Base-by-base conservation (phyloP, 1,140 invertebrate genomes). In the Cydia strobilella region DNA sequence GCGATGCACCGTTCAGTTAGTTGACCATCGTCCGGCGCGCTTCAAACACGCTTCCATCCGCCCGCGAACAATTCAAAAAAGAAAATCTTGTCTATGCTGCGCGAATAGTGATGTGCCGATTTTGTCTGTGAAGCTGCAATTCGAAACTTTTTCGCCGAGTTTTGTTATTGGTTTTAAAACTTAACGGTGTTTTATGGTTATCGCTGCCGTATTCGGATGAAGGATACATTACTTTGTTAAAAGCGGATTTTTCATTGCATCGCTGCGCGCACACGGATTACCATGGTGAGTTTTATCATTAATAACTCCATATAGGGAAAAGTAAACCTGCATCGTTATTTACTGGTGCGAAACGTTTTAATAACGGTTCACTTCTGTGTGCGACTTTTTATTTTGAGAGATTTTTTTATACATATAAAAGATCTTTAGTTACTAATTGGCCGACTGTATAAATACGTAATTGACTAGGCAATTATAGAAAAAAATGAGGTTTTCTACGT, bases 11-110 rank as follows among this genome's bases (percentile, higher is more conserved):
- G 39, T 69, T 51, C 84, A 90, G 87, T 91, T 91, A 90, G 87
- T 91, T 91, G 90, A 91, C 90, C 90, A 91, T 78, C 76, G 90
- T 90, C 90, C 90, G 86, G 86, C 87, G 82, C 75, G 75, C 78
- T 76, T 82, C 78, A 74, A 81, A 77, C 86, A 90, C 90, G 88
- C 83, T 79, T 73, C 72, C 78, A n/a, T 45, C 73, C 80, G 80
- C 83, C 82, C 79, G 81, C 78, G 80, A 86, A 72, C 25, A 75
- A 75, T 71, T 71, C 31, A 72, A 75, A 75, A 72, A 75, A 83
- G 83, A 84, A 85, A 84, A 87, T 84, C 39, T 82, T 72, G 77
- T 80, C 79, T 80, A 82, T 82, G 79, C 63, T 76, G 81, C 84
- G 86, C 84, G 86, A 77, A 80, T 75, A 83, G 83, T 77, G 77